Conservation (phyloP, 2,797 vertebrate species). For the Hephaestus fuliginosus region DNA sequence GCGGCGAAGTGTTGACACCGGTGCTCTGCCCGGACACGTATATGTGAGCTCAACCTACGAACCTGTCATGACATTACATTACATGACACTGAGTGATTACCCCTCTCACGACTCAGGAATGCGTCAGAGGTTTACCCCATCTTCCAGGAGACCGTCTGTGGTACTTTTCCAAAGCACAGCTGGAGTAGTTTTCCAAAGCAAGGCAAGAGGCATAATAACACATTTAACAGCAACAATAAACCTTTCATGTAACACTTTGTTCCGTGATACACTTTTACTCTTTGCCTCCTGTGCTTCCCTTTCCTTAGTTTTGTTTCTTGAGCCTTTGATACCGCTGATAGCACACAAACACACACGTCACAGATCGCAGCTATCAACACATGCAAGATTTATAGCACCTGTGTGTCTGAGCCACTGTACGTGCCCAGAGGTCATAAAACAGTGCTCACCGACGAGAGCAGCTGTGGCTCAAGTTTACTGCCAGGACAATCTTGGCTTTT, state of each 20-base stretch:
- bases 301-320: slow-evolving; percentile 21
- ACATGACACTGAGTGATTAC: slow-evolving; percentile 70
- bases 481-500: slow-evolving; percentile 27
- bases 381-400: slow-evolving; percentile 64
- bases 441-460: slow-evolving; percentile 39
- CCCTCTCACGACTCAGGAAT: slow-evolving; percentile 70
- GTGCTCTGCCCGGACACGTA: slow-evolving; percentile 65
- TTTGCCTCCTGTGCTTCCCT: slow-evolving; percentile 1
- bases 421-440: slow-evolving; percentile 59
- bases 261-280: not conserved
- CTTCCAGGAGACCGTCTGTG: slow-evolving; percentile 24
- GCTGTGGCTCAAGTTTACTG: slow-evolving; percentile 61
- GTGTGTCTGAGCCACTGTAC: slow-evolving; percentile 55
- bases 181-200: slow-evolving; percentile 55
- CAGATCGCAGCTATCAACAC: slow-evolving; percentile 67
- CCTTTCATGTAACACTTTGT: not conserved
- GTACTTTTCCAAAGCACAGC: slow-evolving; percentile 72
- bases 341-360: slow-evolving; percentile 49
- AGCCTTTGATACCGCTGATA: slow-evolving; percentile 8
- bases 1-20: slow-evolving; percentile 56
- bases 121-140: slow-evolving; percentile 55
- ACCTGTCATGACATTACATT: slow-evolving; percentile 71
- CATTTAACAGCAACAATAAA: not conserved
- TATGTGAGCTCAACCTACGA: slow-evolving; percentile 53
- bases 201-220: not conserved